Conservation (phyloP, 2,888 invertebrate genomes). For the Rhyacophila evoluta region DNA sequence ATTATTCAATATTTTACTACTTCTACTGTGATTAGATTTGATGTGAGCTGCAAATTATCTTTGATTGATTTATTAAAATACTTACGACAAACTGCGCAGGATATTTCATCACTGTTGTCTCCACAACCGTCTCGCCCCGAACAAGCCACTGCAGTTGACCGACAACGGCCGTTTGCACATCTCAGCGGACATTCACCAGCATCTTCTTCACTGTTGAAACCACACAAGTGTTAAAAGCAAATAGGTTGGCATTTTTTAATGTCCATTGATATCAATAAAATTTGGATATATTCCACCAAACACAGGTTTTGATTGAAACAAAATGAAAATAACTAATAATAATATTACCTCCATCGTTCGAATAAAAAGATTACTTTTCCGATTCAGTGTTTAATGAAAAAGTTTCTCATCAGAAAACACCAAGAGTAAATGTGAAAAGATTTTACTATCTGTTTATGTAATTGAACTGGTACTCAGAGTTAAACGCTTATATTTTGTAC, state of each 20-base stretch:
- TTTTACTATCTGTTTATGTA: no score
- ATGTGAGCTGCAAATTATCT: background rate
- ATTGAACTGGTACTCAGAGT: no score
- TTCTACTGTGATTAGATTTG: background rate
- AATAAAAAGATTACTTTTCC: no score
- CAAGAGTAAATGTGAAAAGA: no score
- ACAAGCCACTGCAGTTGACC: constrained; percentile 90
- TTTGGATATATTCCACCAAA: background rate
- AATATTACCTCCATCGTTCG: background rate
- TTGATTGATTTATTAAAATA: constrained; percentile 57
- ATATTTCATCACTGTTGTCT: constrained; percentile 88
- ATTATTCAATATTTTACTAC: background rate
- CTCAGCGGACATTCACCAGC: constrained; percentile 77
- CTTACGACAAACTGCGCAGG: constrained; percentile 90
- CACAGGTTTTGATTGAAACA: background rate
- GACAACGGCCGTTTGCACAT: constrained; percentile 88
- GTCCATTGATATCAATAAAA: background rate
- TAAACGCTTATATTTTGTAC: no score
- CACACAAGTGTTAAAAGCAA: background rate
- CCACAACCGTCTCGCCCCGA: constrained; percentile 93
- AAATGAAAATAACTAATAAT: background rate
- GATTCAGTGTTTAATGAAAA: no score
- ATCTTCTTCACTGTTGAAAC: constrained; percentile 49
- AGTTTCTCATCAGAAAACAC: no score
- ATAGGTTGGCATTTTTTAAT: background rate